Percentiles rank a stretch among this genome's conserved stretches.
These are phyloP conservation scores for Zoanthus sociatus DNA, from an alignment of 92 coral and sea anemone species.

Conservation along the genomic window DNA sequence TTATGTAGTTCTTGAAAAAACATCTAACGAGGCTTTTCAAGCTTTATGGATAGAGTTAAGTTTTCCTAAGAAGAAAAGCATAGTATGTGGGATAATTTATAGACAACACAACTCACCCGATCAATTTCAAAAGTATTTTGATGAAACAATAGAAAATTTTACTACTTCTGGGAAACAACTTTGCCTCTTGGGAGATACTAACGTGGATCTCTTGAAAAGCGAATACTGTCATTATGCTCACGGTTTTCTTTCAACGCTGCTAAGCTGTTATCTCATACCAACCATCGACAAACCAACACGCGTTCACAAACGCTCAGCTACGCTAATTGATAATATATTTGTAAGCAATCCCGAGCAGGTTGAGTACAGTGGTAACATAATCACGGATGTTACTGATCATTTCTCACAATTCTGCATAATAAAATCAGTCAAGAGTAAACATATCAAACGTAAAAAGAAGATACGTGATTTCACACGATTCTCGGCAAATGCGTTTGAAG, in stretches of 20 bases:
- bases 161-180: constrained; percentile 15
- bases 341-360: background rate
- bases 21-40: background rate
- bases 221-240: constrained; percentile 8
- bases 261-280: constrained; percentile 10
- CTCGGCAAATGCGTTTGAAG: no score
- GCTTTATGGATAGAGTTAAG: constrained; percentile 61
- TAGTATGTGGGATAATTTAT: constrained; percentile 16
- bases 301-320: constrained; percentile 10
- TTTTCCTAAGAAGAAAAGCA: constrained; percentile 21
- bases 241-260: background rate
- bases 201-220: constrained; percentile 5
- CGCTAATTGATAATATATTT: background rate
- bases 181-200: constrained; percentile 14
- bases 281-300: constrained; percentile 13
- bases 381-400: no score
- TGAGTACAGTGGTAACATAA: background rate
- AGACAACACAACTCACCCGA: constrained; percentile 58
- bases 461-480: no score
- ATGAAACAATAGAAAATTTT: constrained; percentile 4
- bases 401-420: no score
- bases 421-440: no score
- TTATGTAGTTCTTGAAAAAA: constrained; percentile 37
- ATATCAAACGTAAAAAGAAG: no score
- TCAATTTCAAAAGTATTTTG: no score